Evolutionary conservation across 2,797 vertebrate genomes (phyloP), one percentile per base, ranked within the genome.

Genomic region (Menidia menidia): DNA sequence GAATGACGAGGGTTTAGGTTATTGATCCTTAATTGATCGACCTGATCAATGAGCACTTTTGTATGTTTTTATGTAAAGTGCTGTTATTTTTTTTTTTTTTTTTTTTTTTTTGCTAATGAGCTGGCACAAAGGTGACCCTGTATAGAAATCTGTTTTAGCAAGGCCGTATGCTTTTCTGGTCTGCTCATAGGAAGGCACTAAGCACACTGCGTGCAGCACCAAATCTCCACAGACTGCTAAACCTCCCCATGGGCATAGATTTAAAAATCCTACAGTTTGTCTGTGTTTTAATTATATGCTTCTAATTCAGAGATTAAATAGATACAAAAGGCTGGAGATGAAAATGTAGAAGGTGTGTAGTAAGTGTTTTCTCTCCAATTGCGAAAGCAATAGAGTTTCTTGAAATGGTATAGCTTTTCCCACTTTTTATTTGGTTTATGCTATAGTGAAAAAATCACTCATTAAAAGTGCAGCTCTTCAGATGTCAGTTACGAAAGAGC

Each of bases 1-100:
- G 90, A 94, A 94, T 93, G 93, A 95, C 94, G 92, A 94, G 88
- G 90, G 91, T 92, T 94, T 94, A 93, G 90, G 83, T 92, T 94
- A 95, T 95, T 90, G 94, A 95, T 95, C 90, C 50, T 44, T 43
- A 68, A 94, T 94, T 87, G 94, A 95, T 94, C 81, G 48, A 11
- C 41, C 78, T 93, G 93, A 95, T 95, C 94, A 91, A 95, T 95
- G 92, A 92, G 85, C 85, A 91, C 90, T 95, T 94, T 94, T 92
- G 91, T 92, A 92, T 93, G 81, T 84, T 78, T 91, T 92, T 90
- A 92, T 90, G 80, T 85, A 92, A 92, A 90, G 87, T 75, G 51
- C 87, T 89, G 82, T 91, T 90, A 81, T 87, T 70, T 80, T 84
- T 76, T 85, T 81, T 64, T 80, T 58, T 78, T 56, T 82, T 9